These are phyloP conservation scores for Aptenodytes forsteri DNA, from an alignment of 2,113 vertebrate species.

Conservation along the genomic window DNA sequence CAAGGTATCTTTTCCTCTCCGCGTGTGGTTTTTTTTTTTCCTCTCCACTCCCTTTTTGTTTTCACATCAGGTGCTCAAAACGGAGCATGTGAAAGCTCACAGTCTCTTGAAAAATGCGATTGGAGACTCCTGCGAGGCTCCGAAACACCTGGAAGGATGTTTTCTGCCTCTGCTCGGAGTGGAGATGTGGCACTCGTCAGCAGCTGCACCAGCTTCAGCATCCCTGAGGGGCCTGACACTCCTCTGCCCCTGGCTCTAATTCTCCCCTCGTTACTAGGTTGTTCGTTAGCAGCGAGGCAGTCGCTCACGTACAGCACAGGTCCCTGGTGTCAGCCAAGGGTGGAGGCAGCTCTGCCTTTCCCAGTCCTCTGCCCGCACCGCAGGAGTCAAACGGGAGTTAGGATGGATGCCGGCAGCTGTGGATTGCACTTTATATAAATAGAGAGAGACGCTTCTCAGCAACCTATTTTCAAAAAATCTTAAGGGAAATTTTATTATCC, in stretches of 20 bases:
- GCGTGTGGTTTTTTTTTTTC: accelerated
- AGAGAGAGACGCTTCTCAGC: neutral
- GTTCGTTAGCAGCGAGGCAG: accelerated
- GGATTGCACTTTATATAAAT: neutral
- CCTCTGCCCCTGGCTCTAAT: neutral
- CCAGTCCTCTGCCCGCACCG: neutral
- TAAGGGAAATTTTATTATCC: accelerated
- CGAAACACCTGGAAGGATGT: neutral
- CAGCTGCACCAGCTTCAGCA: neutral
- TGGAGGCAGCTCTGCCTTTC: neutral
- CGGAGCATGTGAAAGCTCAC: accelerated
- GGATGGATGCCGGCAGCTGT: accelerated
- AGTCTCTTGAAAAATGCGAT: accelerated
- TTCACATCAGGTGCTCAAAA: neutral
- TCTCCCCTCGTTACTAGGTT: neutral
- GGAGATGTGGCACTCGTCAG: neutral
- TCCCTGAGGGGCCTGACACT: neutral
- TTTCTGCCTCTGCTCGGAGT: accelerated
- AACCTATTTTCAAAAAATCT: neutral
- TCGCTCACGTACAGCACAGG: neutral
- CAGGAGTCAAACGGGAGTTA: accelerated
- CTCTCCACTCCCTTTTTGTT: neutral
- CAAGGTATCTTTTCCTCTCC: neutral
- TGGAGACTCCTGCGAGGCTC: accelerated
- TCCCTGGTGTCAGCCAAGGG: neutral